Evolutionary conservation across 2,888 invertebrate genomes (phyloP), one percentile per base, ranked within the genome.

Genomic region (Lasioglossum calceatum): DNA sequence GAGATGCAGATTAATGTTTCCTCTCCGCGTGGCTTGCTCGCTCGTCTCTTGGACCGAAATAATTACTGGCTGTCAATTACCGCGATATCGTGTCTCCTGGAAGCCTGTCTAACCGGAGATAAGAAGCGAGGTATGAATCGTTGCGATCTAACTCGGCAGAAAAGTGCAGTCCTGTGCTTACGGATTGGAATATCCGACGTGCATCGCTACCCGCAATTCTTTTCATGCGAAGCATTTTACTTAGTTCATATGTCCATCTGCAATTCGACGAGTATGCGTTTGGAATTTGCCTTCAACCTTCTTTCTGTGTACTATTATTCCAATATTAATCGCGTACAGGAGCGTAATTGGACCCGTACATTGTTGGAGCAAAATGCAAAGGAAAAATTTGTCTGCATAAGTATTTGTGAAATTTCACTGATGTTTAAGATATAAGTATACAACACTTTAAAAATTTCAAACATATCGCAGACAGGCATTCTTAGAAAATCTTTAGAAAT

Each of bases 21-120:
- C 75, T 82, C 81, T 77, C 86, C 61, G 58, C 83, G 87, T 85
- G 82, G 78, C 86, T 80, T 76, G 85, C 71, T 84, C 71, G 72
- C 72, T 84, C 71, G 72, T 75, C 36, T 67, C 67, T 84, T 77
- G 74, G 70, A 44, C 79, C 79, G 82, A 81, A 79, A 90, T 88
- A 82, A 86, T 82, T 74, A 87, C 81, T 79, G 77, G 77, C 79
- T 82, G 73, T 77, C 81, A 81, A 91, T 87, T 87, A 84, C 54
- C 70, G 16, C 19, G 54, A 79, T 80, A 77, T n/a, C 61, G 80
- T 58, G 58, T 54, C 79, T 80, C 77, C 50, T 50, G 61, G 50
- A 79, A 64, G 23, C 42, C n/a, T 64, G 74, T 77, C 87, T 79
- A 61, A 71, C 27, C 8, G 42, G 44, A 42, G 61, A 64, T 64